Conservation (phyloP, 2,113 vertebrate genomes). For the Poicephalus meyeri region DNA sequence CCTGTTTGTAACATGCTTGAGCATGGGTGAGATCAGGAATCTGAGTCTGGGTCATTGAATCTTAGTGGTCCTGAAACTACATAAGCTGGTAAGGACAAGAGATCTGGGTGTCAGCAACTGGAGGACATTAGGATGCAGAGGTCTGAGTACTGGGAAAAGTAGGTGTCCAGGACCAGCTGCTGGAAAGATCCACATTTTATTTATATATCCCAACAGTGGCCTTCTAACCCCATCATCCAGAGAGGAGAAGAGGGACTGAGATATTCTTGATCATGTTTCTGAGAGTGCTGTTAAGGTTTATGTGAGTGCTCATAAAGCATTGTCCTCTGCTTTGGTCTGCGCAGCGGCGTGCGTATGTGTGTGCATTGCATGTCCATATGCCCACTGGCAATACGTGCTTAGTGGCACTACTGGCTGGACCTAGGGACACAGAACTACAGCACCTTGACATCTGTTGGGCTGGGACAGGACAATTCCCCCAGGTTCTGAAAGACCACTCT, state of each 20-base stretch:
- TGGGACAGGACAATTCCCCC: not conserved
- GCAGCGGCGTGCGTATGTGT: rapidly evolving
- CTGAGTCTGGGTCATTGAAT: not conserved
- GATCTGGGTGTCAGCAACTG: not conserved
- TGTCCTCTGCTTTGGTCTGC: not conserved
- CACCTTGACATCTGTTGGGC: not conserved
- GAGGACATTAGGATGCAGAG: not conserved
- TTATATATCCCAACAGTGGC: not conserved
- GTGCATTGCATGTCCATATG: no score
- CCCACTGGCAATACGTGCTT: not conserved
- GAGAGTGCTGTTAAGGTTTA: not conserved
- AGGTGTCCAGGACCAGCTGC: not conserved
- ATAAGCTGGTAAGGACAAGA: not conserved
- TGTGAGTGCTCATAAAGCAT: not conserved
- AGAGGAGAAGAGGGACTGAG: rapidly evolving
- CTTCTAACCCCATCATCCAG: not conserved
- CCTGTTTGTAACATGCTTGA: not conserved
- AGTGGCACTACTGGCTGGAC: not conserved
- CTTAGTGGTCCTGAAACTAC: not conserved
- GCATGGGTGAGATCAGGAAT: not conserved
- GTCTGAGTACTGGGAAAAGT: not conserved
- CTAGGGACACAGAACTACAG: not conserved
- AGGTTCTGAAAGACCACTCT: not conserved
- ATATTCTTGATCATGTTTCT: not conserved
- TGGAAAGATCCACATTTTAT: not conserved